These are phyloP conservation scores for Colistium nudipinnis DNA, from an alignment of 2,113 vertebrate species.

Conservation along the genomic window DNA sequence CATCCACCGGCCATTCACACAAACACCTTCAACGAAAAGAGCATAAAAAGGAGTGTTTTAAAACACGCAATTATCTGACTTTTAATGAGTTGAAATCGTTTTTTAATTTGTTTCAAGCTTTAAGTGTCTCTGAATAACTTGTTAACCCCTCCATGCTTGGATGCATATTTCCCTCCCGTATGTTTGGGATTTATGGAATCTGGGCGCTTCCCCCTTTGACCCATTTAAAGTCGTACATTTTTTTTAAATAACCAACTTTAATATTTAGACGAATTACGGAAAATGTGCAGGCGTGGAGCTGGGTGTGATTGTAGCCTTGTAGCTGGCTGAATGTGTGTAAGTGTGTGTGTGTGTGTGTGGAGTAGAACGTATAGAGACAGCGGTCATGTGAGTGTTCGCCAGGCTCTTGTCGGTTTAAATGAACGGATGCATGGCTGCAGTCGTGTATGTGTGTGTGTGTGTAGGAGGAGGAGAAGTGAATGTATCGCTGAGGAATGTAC, in stretches of 20 bases:
- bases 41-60: neutral
- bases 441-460: neutral
- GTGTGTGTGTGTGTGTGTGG: neutral
- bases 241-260: constrained; percentile 16
- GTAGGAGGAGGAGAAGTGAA: constrained; percentile 56
- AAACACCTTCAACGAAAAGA: neutral
- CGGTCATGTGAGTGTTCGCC: constrained; percentile 40
- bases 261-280: constrained; percentile 48
- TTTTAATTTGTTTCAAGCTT: constrained; percentile 29
- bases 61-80: neutral
- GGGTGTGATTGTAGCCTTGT: too few species aligned
- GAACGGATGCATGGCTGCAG: constrained; percentile 66
- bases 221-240: constrained; percentile 40
- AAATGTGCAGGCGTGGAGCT: neutral
- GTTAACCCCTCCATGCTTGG: neutral
- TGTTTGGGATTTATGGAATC: neutral
- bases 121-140: constrained; percentile 12
- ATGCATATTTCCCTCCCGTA: neutral
- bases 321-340: neutral
- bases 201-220: neutral
- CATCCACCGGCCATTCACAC: neutral
- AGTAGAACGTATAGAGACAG: constrained; percentile 38
- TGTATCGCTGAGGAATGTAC: constrained; percentile 79
- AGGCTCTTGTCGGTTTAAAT: constrained; percentile 52
- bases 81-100: neutral